phyloP scores from a whole-genome alignment of 2,797 vertebrate species.

The Acridotheres tristis region DNA sequence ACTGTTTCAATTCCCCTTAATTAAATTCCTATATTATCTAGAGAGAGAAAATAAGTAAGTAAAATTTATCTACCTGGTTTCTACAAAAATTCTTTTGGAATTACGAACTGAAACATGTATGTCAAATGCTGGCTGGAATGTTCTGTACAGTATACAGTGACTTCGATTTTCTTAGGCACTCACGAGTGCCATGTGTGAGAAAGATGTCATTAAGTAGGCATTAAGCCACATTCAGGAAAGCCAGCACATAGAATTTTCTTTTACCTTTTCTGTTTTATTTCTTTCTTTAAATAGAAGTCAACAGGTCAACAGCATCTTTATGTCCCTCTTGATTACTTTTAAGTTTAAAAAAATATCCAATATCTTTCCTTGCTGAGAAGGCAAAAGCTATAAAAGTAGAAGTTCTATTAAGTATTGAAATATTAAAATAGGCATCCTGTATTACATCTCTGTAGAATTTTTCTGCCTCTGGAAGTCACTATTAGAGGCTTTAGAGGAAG shows the following conservation, averaged over 20 bases:
- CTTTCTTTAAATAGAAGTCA: not conserved
- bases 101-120: not conserved
- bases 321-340: not conserved
- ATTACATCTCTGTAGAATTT: not conserved
- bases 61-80: not conserved
- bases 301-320: not conserved
- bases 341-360: not conserved
- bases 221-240: not conserved
- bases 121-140: not conserved
- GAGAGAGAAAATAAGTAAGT: not conserved
- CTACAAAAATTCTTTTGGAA: not conserved
- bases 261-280: not conserved
- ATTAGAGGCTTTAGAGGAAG: not conserved
- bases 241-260: not conserved
- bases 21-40: slow-evolving; percentile 3
- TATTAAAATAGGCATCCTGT: not conserved
- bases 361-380: not conserved
- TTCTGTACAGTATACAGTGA: not conserved
- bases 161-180: not conserved
- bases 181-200: not conserved
- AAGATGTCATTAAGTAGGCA: not conserved
- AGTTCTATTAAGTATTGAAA: not conserved
- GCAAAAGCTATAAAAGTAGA: not conserved
- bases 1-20: not conserved
- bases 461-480: not conserved